A percentile compares a stretch with the other conserved stretches of the same genome.
These are phyloP conservation scores for Nerophis ophidion DNA, from an alignment of 2,113 vertebrate species.

Conservation along the genomic window DNA sequence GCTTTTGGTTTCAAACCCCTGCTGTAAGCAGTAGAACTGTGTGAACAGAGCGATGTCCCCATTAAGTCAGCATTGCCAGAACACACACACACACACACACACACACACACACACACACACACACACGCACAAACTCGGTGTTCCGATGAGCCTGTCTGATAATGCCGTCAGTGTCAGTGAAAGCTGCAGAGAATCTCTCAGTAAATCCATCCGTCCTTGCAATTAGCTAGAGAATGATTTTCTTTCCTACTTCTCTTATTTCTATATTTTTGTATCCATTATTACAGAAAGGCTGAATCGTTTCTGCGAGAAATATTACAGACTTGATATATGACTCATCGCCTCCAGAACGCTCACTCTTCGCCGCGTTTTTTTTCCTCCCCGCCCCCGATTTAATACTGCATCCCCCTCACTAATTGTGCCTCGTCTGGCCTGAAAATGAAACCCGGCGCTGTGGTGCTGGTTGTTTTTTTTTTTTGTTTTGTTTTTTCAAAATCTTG, in stretches of 20 bases:
- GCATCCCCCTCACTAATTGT: slow-evolving; percentile 19
- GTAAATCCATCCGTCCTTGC: slow-evolving; percentile 63
- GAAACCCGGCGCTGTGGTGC: not conserved
- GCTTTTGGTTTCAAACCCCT: too few species aligned
- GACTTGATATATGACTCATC: not conserved
- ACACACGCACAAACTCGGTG: slow-evolving; percentile 12
- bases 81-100: not conserved
- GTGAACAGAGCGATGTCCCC: too few species aligned
- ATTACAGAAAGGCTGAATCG: too few species aligned
- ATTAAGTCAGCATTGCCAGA: too few species aligned
- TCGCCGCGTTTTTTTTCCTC: not conserved
- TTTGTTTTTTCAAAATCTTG: slow-evolving; percentile 8
- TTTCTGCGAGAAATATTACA: too few species aligned
- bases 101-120: slow-evolving; percentile 16
- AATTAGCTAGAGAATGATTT: slow-evolving; percentile 57
- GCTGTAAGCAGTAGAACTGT: too few species aligned
- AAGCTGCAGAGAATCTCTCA: slow-evolving; percentile 61
- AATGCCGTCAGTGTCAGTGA: slow-evolving; percentile 55
- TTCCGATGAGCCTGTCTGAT: slow-evolving; percentile 63
- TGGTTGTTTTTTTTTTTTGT: not conserved
- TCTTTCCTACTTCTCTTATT: slow-evolving; percentile 37
- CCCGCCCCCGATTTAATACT: not conserved
- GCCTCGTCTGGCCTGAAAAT: not conserved
- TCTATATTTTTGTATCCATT: slow-evolving; percentile 3
- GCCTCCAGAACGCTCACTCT: slow-evolving; percentile 7